phyloP scores from a whole-genome alignment of 1,140 invertebrate species.

The Pissodes strobi region DNA sequence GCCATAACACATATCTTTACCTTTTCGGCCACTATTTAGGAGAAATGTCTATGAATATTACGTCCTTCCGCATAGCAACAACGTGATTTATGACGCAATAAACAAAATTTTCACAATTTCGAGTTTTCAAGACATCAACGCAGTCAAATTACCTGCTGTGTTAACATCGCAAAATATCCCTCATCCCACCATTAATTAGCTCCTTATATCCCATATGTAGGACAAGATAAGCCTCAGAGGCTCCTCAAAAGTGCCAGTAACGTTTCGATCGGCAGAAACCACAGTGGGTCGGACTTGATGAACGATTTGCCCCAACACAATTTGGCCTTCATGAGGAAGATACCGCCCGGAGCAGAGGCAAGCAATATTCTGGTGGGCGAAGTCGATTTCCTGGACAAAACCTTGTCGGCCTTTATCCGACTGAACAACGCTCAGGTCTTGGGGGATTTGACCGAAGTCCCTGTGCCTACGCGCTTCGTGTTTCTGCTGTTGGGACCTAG shows the following conservation, averaged over 20 bases:
- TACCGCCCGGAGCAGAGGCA: conserved; percentile 94
- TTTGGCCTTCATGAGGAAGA: conserved; percentile 94
- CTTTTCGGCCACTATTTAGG: too few relatives aligned
- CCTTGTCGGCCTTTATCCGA: conserved; percentile 90
- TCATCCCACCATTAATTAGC: too few relatives aligned
- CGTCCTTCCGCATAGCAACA: too few relatives aligned
- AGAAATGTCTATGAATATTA: too few relatives aligned
- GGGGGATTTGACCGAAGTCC: conserved; percentile 95
- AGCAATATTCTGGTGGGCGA: conserved; percentile 98
- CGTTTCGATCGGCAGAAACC: conserved; percentile 77
- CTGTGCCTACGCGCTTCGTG: conserved; percentile 92
- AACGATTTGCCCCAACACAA: conserved; percentile 79
- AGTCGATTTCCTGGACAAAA: conserved; percentile 92
- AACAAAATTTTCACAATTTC: too few relatives aligned
- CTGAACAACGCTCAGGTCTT: conserved; percentile 86
- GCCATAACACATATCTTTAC: too few relatives aligned
- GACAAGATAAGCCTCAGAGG: conserved; percentile 48
- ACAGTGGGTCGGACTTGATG: conserved; percentile 68
- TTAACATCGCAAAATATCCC: too few relatives aligned
- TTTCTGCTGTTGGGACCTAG: conserved; percentile 92
- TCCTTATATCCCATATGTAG: too few relatives aligned
- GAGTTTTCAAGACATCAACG: too few relatives aligned
- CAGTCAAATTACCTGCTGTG: too few relatives aligned
- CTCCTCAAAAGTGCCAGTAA: conserved; percentile 80
- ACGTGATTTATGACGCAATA: too few relatives aligned